A percentile compares a stretch with the other conserved stretches of the same genome.
Evolutionary conservation across 2,888 invertebrate genomes (phyloP).

Genomic region (Drosophila siamana): DNA sequence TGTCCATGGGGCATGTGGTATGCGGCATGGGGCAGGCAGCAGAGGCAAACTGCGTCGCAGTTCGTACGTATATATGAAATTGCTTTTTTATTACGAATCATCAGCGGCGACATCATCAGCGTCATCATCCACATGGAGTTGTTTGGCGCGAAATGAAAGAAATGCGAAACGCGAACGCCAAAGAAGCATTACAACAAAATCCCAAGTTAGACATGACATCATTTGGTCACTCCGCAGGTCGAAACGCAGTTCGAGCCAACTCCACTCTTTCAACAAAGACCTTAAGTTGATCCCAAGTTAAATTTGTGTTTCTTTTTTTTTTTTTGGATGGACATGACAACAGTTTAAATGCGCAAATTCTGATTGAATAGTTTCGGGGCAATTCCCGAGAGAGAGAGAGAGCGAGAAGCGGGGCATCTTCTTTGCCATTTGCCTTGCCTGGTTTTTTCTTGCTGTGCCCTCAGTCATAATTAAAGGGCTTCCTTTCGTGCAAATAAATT

Average conservation of each 20-base stretch:
- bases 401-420: neutral
- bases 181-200: conserved; percentile 52
- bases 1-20: neutral
- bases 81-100: conserved; percentile 69
- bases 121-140: conserved; percentile 18
- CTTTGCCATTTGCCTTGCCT: no score
- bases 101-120: conserved; percentile 37
- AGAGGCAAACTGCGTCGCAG: conserved; percentile 53
- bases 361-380: conserved; percentile 48
- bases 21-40: neutral
- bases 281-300: conserved; percentile 12
- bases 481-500: conserved; percentile 57
- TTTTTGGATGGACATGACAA: conserved; percentile 32
- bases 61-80: conserved; percentile 51
- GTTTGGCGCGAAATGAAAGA: conserved; percentile 5
- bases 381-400: neutral
- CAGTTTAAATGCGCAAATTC: conserved; percentile 47
- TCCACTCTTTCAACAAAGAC: conserved; percentile 9
- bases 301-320: neutral
- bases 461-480: conserved; percentile 52
- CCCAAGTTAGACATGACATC: conserved; percentile 75
- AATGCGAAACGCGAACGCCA: conserved; percentile 33
- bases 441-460: no score
- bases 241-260: conserved; percentile 15
- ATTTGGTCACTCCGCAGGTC: conserved; percentile 33